Percentiles rank a stretch among this genome's conserved stretches.
These are phyloP conservation scores for Centroberyx gerrardi DNA, from an alignment of 2,797 vertebrate genomes.

Conservation along the genomic window DNA sequence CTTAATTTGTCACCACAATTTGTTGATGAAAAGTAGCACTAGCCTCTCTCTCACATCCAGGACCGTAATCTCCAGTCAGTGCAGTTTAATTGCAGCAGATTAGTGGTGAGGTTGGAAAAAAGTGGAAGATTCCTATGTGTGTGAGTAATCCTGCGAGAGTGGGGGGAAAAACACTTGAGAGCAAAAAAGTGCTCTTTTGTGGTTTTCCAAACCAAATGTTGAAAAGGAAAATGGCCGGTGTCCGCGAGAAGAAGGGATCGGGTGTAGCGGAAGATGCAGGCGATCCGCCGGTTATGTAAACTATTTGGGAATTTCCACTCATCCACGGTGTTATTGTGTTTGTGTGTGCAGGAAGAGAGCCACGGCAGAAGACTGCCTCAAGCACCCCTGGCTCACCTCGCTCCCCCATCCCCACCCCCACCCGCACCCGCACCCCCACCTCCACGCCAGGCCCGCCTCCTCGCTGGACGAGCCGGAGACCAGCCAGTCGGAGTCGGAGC, in stretches of 20 bases:
- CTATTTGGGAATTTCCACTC: slow-evolving; percentile 69
- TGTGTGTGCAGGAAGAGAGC: slow-evolving; percentile 84
- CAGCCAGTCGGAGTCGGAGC: slow-evolving; percentile 86
- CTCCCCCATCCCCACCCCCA: slow-evolving; percentile 38
- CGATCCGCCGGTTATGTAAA: slow-evolving; percentile 64
- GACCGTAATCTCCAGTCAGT: slow-evolving; percentile 52
- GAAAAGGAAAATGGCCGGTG: slow-evolving; percentile 51
- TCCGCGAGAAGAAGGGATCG: slow-evolving; percentile 19
- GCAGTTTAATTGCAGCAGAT: slow-evolving; percentile 68
- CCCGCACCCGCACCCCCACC: slow-evolving; percentile 53
- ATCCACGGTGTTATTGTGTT: slow-evolving; percentile 74
- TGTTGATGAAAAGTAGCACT: slow-evolving; percentile 52
- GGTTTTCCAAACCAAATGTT: slow-evolving; percentile 59
- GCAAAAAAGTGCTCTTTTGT: slow-evolving; percentile 47
- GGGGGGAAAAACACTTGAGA: slow-evolving; percentile 31
- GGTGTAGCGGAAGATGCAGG: slow-evolving; percentile 51
- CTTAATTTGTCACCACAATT: slow-evolving; percentile 47
- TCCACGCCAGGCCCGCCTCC: slow-evolving; percentile 52
- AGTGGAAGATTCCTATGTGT: slow-evolving; percentile 70
- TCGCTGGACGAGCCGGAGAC: slow-evolving; percentile 81
- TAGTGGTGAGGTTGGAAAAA: slow-evolving; percentile 57
- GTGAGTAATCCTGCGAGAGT: slow-evolving; percentile 61
- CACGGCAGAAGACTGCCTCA: slow-evolving; percentile 87
- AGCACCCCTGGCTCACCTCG: slow-evolving; percentile 86
- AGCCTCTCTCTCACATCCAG: slow-evolving; percentile 51